Conservation (phyloP, 2,888 invertebrate genomes). For the Lepidochitona cinerea region DNA sequence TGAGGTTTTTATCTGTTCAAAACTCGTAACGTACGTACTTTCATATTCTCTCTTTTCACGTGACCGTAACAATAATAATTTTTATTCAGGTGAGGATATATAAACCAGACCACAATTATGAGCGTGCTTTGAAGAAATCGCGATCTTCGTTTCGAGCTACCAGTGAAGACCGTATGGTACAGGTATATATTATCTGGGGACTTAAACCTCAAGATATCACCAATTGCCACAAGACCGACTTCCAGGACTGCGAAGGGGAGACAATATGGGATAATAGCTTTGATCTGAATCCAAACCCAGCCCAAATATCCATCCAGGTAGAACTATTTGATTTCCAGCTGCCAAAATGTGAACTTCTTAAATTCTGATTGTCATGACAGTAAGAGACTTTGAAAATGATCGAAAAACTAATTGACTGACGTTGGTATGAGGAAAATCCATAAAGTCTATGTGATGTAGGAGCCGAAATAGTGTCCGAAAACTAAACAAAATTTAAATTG, state of each 20-base stretch:
- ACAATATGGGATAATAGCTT: slow-evolving; percentile 55
- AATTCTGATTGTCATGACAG: too few relatives aligned
- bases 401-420: too few relatives aligned
- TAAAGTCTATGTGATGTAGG: too few relatives aligned
- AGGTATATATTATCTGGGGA: slow-evolving; percentile 36
- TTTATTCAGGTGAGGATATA: slow-evolving; percentile 32
- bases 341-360: too few relatives aligned
- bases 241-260: slow-evolving; percentile 26
- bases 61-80: too few relatives aligned
- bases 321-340: not conserved
- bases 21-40: too few relatives aligned
- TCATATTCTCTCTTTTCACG: too few relatives aligned
- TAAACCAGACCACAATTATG: slow-evolving; percentile 26
- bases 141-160: slow-evolving; percentile 17
- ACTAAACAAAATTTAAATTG: too few relatives aligned
- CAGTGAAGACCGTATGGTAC: slow-evolving; percentile 1
- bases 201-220: slow-evolving; percentile 31
- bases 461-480: too few relatives aligned
- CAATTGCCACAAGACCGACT: slow-evolving; percentile 44
- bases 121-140: slow-evolving; percentile 14
- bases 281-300: slow-evolving; percentile 48
- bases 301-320: slow-evolving; percentile 59
- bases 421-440: too few relatives aligned
- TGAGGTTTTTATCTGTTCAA: too few relatives aligned
- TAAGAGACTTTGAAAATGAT: too few relatives aligned